Base-by-base conservation (phyloP, 30 jellyfish, hydroid and myxozoan species). In the Turritopsis rubra region DNA sequence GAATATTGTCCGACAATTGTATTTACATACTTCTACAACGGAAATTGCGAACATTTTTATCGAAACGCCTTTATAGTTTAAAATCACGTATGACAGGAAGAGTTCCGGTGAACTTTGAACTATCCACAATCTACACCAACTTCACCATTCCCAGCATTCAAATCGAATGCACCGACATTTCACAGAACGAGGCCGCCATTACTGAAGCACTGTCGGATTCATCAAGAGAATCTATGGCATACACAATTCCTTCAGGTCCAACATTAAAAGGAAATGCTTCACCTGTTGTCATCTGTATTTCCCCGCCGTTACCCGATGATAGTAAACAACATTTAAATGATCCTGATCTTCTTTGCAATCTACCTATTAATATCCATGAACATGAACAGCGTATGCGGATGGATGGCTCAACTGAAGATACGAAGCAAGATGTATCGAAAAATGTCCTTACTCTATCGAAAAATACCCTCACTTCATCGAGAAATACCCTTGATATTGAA, bases 21-120 rank as follows among this genome's bases (percentile, higher is more conserved):
- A 74, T 74, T 29, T 74, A 74, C 65, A 74, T 74, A n/a, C 41
- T 74, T 13, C 16, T 26, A 13, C 82, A 74, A 19, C 77, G 77
- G 30, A 23, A 23, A n/a, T 23, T 68, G 28, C 9, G 77, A 68
- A 19, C 31, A 19, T 23, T 68, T n/a, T 22, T 68, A 7, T 27
- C 17, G 77, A 68, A 68, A 17, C 28, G 30, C 9, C 60, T 41
- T 5, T 41, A 3, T 3, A 41, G 9, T 41, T 41, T 41, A 13
- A 41, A 41, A 41, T 3, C 13, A 13, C 60, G 60, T 13, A 41
- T 41, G 60, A 13, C 60, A 13, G 9, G 60, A 13, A 41, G 13
- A 41, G 60, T 41, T 3, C 60, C 60, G 60, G 13, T 13, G 60
- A 41, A 13, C 60, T 41, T 41, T 5, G 60, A 41, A 41, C 60